Evolutionary conservation across 2,797 vertebrate genomes (phyloP).

Genomic region (Pygocentrus nattereri): DNA sequence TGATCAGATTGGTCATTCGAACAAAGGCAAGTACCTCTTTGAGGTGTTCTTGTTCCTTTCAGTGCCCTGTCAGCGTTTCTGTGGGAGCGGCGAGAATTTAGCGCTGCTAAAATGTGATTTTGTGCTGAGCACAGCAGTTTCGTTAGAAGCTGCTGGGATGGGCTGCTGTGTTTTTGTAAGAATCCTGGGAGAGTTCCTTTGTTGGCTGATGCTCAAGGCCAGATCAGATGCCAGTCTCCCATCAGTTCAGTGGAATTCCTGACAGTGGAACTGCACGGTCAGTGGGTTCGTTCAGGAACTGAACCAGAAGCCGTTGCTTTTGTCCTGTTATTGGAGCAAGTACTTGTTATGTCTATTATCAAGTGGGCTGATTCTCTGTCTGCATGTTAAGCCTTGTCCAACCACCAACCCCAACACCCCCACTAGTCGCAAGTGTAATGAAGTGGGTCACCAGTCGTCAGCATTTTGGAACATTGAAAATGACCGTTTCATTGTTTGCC

Average conservation of each 20-base stretch:
- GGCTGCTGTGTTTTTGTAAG: slow-evolving; percentile 65
- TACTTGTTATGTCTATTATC: slow-evolving; percentile 1
- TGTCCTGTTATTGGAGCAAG: neutral
- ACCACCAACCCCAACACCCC: too few relatives aligned
- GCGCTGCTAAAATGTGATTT: slow-evolving; percentile 64
- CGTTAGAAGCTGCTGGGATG: slow-evolving; percentile 17
- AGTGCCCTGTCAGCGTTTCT: slow-evolving; percentile 29
- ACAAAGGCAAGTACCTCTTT: too few relatives aligned
- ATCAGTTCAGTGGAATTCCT: slow-evolving; percentile 52
- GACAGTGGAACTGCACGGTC: slow-evolving; percentile 17
- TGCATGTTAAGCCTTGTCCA: neutral
- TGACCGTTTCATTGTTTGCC: too few relatives aligned
- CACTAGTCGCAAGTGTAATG: too few relatives aligned
- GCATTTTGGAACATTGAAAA: too few relatives aligned
- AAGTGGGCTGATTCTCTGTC: neutral
- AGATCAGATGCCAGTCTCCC: slow-evolving; percentile 32
- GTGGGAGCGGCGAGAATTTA: slow-evolving; percentile 41
- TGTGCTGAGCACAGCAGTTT: slow-evolving; percentile 69
- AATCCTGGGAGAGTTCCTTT: slow-evolving; percentile 55
- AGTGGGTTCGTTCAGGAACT: slow-evolving; percentile 5
- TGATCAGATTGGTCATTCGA: too few relatives aligned
- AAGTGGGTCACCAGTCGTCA: too few relatives aligned
- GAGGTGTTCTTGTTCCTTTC: neutral
- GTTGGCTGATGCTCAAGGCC: slow-evolving; percentile 68
- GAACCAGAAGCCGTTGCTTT: neutral